phyloP scores from a whole-genome alignment of 1,140 invertebrate species.

The Pseudachorutes palmiensis region DNA sequence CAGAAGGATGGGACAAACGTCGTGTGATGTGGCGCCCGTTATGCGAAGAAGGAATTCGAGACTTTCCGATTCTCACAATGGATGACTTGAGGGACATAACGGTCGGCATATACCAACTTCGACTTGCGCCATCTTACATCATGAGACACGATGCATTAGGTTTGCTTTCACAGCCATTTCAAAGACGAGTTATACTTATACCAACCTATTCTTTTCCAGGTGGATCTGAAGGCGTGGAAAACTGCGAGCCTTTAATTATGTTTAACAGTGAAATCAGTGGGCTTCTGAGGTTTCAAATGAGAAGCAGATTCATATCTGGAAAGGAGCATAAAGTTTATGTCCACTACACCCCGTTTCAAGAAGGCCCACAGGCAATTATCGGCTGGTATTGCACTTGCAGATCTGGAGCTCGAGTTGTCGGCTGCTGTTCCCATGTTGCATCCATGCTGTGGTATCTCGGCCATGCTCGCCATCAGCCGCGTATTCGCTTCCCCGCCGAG shows the following conservation, averaged over 20 bases:
- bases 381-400: conserved; percentile 25
- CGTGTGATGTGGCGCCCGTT: not conserved
- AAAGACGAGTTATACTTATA: not conserved
- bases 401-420: conserved; percentile 18
- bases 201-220: not conserved
- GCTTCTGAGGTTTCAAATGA: not conserved
- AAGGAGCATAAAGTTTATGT: not conserved
- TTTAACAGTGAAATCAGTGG: not conserved
- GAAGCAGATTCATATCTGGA: not conserved
- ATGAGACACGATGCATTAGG: not conserved
- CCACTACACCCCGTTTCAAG: not conserved
- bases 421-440: conserved; percentile 23
- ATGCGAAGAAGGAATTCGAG: not conserved
- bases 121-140: conserved; percentile 15
- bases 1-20: not conserved
- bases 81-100: conserved; percentile 20
- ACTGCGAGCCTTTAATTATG: not conserved
- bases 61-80: conserved; percentile 20
- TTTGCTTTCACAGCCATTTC: not conserved
- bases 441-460: conserved; percentile 22
- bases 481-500: not conserved
- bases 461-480: conserved; percentile 5
- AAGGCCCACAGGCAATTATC: conserved; percentile 5
- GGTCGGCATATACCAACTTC: conserved; percentile 21
- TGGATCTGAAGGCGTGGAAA: not conserved